Percentiles rank a stretch among this genome's conserved stretches.
phyloP scores from a whole-genome alignment of 2,113 vertebrate genomes.

The Dipodomys ordii region DNA sequence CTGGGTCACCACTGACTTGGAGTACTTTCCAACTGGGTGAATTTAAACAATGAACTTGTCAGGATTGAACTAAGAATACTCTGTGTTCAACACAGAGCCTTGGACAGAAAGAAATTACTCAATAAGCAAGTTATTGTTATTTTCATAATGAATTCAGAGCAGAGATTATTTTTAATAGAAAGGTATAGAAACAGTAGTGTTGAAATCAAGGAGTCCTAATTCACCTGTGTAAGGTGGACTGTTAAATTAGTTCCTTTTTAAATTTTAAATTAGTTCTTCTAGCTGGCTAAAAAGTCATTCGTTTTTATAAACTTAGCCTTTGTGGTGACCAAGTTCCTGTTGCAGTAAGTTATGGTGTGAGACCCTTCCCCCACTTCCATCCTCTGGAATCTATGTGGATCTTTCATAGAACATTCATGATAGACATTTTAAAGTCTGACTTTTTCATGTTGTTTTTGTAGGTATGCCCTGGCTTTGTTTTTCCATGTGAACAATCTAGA shows the following conservation, averaged over 20 bases:
- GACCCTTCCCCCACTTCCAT: neutral
- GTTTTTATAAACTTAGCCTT: neutral
- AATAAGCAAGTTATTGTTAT: neutral
- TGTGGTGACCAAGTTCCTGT: neutral
- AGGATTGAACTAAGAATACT: neutral
- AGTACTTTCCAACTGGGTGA: neutral
- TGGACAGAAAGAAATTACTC: neutral
- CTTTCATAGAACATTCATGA: neutral
- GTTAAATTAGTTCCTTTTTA: neutral
- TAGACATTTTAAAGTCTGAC: conserved; percentile 18
- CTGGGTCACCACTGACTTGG: neutral
- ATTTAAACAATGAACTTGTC: neutral
- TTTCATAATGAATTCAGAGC: neutral
- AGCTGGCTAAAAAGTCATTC: neutral
- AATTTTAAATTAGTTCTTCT: neutral
- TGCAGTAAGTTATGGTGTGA: neutral
- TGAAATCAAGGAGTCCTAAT: conserved; percentile 21
- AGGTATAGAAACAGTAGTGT: neutral
- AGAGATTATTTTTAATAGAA: neutral
- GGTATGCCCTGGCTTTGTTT: neutral
- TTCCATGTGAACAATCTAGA: neutral
- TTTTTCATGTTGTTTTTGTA: neutral
- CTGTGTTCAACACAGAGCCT: neutral
- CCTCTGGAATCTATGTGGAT: neutral
- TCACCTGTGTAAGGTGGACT: neutral